These are phyloP conservation scores for Plagodis dolabraria DNA, from an alignment of 2,888 invertebrate species.

Conservation along the genomic window DNA sequence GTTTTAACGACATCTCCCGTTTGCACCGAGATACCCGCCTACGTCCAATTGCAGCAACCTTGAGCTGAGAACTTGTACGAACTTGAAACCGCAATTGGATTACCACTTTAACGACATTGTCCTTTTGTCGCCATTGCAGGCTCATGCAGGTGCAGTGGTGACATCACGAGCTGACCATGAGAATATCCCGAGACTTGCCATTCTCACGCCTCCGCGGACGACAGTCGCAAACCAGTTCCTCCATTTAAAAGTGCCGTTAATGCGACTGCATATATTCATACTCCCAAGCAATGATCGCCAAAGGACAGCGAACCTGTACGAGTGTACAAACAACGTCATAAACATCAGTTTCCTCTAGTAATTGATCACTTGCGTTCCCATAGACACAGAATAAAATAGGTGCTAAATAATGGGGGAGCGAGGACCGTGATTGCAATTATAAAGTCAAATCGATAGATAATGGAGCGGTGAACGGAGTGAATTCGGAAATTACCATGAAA, in stretches of 20 bases:
- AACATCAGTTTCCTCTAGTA: slow-evolving; percentile 14
- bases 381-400: slow-evolving; percentile 9
- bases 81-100: slow-evolving; percentile 73
- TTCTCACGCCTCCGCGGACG: slow-evolving; percentile 80
- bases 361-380: slow-evolving; percentile 21
- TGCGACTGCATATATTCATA: slow-evolving; percentile 58
- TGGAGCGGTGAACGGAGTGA: slow-evolving; percentile 42
- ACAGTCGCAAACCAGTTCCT: slow-evolving; percentile 74
- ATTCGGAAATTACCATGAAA: slow-evolving; percentile 76
- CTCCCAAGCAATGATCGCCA: slow-evolving; percentile 30
- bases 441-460: slow-evolving; percentile 62
- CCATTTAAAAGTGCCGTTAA: slow-evolving; percentile 76
- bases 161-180: slow-evolving; percentile 73
- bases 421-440: slow-evolving; percentile 53
- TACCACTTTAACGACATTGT: slow-evolving; percentile 69
- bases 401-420: slow-evolving; percentile 44
- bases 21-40: slow-evolving; percentile 33
- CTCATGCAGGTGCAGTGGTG: slow-evolving; percentile 71
- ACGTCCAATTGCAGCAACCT: slow-evolving; percentile 45
- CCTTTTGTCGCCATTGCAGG: slow-evolving; percentile 61
- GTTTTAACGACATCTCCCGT: slow-evolving; percentile 33
- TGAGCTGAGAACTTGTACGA: slow-evolving; percentile 61
- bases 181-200: slow-evolving; percentile 72
- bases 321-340: slow-evolving; percentile 10
- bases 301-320: slow-evolving; percentile 11